These are phyloP conservation scores for Tiaroga cobitis DNA, from an alignment of 2,797 vertebrate genomes.

Conservation along the genomic window DNA sequence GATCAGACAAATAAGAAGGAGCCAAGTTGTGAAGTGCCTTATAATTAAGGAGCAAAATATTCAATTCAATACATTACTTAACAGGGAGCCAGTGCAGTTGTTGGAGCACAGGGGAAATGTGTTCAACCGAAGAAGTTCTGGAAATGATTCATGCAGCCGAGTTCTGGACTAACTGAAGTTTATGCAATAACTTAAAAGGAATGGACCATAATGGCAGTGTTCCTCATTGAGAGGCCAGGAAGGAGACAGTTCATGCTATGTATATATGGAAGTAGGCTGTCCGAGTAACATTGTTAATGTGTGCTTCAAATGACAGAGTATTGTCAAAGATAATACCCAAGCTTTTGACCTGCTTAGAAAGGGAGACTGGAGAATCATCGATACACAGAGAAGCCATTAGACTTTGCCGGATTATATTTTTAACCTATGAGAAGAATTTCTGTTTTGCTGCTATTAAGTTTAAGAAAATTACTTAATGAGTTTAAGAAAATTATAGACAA, in stretches of 20 bases:
- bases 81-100: background rate
- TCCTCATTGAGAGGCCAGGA: too few species aligned
- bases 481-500: background rate
- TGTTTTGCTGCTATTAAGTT: background rate
- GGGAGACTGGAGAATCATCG: background rate
- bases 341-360: background rate
- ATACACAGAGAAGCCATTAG: background rate
- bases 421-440: background rate
- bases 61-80: background rate
- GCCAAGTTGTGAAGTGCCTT: background rate
- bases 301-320: background rate
- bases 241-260: background rate
- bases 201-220: too few species aligned
- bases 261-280: background rate
- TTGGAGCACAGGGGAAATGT: too few species aligned
- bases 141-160: too few species aligned
- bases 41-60: background rate
- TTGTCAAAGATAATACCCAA: background rate
- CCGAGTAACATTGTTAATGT: background rate
- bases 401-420: background rate
- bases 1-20: background rate
- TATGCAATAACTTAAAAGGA: background rate
- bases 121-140: too few species aligned
- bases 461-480: too few species aligned
- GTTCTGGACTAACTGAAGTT: background rate